These are phyloP conservation scores for Conger conger DNA, from an alignment of 2,113 vertebrate genomes.

Conservation along the genomic window DNA sequence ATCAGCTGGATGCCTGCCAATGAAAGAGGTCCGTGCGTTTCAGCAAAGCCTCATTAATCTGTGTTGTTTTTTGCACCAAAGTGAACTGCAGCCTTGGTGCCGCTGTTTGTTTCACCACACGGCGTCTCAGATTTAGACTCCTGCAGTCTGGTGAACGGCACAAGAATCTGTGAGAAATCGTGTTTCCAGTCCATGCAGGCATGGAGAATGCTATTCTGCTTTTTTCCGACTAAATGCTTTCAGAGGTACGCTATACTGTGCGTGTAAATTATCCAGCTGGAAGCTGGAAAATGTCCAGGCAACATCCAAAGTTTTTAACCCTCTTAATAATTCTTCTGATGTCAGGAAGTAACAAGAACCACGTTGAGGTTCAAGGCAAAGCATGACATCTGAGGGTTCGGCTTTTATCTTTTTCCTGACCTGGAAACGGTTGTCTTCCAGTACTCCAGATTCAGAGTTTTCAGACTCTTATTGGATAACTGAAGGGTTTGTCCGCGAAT, in stretches of 20 bases:
- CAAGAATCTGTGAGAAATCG: background rate
- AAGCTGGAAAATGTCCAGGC: background rate
- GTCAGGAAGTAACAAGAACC: background rate
- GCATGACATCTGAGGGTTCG: background rate
- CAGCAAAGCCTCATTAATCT: background rate
- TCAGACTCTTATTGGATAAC: background rate
- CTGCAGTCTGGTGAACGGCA: background rate
- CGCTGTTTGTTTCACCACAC: background rate
- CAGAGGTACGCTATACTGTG: background rate
- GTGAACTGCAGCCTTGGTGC: background rate
- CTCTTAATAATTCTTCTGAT: background rate
- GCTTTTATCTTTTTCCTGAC: conserved; percentile 7
- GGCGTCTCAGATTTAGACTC: background rate
- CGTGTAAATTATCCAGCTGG: background rate
- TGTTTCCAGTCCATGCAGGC: background rate
- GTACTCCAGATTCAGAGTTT: background rate
- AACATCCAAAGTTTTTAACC: background rate
- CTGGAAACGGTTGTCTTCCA: background rate
- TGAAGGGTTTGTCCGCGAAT: background rate
- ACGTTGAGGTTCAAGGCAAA: background rate
- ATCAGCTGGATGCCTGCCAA: background rate
- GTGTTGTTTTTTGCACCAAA: background rate
- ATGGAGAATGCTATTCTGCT: background rate
- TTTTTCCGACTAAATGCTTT: background rate
- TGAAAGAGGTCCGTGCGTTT: background rate